Percentiles rank a stretch among this genome's conserved stretches.
Conservation (phyloP, 2,797 vertebrate species). For the Agapornis canus region DNA sequence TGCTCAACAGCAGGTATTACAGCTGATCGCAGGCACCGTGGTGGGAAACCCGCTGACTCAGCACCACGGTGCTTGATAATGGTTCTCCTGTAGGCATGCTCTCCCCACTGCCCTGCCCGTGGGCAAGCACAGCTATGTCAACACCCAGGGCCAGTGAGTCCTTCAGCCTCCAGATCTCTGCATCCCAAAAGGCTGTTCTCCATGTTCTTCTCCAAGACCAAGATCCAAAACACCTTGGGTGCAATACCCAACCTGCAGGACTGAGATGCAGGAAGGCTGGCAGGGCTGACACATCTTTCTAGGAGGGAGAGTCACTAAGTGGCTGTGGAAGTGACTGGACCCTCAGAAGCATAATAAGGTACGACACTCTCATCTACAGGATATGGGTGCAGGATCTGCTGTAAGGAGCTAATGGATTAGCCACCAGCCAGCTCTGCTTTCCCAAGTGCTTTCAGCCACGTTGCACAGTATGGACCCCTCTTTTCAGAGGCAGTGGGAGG, state of each 20-base stretch:
- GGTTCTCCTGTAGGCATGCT: background rate
- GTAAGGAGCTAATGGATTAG: background rate
- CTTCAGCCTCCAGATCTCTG: background rate
- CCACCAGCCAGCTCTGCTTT: background rate
- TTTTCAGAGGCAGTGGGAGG: background rate
- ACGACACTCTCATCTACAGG: background rate
- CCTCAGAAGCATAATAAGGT: background rate
- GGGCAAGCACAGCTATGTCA: rapidly evolving
- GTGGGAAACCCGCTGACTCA: background rate
- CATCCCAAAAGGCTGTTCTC: background rate
- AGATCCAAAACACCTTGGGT: background rate
- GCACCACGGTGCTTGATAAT: background rate
- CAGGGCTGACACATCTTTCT: background rate
- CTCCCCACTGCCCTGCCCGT: background rate
- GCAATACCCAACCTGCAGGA: rapidly evolving
- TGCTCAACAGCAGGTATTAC: background rate
- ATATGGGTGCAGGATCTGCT: background rate
- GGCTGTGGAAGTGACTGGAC: background rate
- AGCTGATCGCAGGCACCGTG: background rate
- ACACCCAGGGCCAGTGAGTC: background rate
- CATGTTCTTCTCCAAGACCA: rapidly evolving
- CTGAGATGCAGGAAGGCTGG: rapidly evolving
- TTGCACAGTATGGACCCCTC: background rate
- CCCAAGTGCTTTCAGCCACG: rapidly evolving
- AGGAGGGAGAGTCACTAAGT: rapidly evolving